Evolutionary conservation across 2,797 vertebrate species (phyloP).

Genomic region (Tenualosa thibaudeaui): DNA sequence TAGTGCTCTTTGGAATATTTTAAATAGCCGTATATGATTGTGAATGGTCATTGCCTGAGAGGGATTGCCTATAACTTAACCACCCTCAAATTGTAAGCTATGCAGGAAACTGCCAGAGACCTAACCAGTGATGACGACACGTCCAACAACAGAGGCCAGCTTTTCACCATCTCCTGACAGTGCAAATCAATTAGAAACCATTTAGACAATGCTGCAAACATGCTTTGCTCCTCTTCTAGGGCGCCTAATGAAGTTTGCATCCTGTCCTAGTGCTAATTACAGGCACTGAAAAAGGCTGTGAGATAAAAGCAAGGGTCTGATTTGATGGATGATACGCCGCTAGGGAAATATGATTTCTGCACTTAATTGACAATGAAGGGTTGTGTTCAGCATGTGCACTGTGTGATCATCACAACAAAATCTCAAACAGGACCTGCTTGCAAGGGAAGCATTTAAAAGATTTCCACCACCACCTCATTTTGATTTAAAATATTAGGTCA

Average conservation of each 20-base stretch:
- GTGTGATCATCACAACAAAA: background rate
- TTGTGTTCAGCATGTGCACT: constrained; percentile 39
- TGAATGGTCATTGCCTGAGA: background rate
- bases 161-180: constrained; percentile 43
- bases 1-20: background rate
- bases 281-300: constrained; percentile 53
- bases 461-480: background rate
- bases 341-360: constrained; percentile 50
- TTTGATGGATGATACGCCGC: constrained; percentile 51
- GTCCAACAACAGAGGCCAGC: constrained; percentile 32
- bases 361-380: constrained; percentile 50
- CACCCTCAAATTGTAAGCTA: background rate
- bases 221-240: constrained; percentile 48
- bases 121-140: background rate
- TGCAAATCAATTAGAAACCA: constrained; percentile 44
- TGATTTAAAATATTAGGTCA: background rate
- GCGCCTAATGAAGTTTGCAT: constrained; percentile 54
- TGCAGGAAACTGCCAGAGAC: background rate
- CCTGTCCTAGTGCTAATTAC: constrained; percentile 56
- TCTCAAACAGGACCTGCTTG: background rate
- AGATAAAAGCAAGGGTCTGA: constrained; percentile 51
- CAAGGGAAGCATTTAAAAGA: background rate
- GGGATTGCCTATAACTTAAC: background rate
- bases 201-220: constrained; percentile 47
- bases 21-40: background rate